phyloP scores from a whole-genome alignment of 2,888 invertebrate species.

The Phyllotreta striolata region DNA sequence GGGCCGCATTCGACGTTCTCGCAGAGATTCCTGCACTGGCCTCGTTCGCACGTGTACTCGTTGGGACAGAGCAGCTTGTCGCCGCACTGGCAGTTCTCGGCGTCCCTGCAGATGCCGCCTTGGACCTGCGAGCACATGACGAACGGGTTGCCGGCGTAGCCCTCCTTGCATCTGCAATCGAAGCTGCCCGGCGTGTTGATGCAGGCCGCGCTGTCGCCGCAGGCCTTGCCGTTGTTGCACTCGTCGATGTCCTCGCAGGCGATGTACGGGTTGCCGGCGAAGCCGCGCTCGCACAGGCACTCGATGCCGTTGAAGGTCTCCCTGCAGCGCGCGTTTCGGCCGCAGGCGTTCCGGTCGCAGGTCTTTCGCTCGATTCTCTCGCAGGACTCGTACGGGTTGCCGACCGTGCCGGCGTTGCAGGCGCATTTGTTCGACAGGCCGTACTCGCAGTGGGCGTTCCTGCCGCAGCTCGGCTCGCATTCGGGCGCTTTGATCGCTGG shows the following conservation, averaged over 20 bases:
- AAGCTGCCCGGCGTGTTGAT: constrained; percentile 89
- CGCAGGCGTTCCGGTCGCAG: constrained; percentile 78
- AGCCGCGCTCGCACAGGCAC: constrained; percentile 85
- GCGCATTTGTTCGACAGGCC: constrained; percentile 79
- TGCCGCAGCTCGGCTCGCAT: constrained; percentile 82
- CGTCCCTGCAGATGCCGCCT: constrained; percentile 74
- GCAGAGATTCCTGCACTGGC: constrained; percentile 80
- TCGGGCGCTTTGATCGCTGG: constrained; percentile 78
- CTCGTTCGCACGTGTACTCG: constrained; percentile 77
- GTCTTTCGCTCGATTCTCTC: constrained; percentile 73
- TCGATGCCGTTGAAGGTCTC: constrained; percentile 77
- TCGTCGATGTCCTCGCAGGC: constrained; percentile 84
- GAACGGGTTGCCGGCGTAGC: constrained; percentile 88
- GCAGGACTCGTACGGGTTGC: constrained; percentile 89
- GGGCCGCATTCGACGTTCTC: constrained; percentile 81
- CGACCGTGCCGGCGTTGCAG: constrained; percentile 83
- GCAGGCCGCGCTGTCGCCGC: constrained; percentile 86
- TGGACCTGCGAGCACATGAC: constrained; percentile 78
- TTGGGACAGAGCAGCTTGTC: constrained; percentile 77
- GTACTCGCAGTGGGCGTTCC: constrained; percentile 88
- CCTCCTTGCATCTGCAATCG: constrained; percentile 87
- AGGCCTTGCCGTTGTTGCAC: constrained; percentile 79
- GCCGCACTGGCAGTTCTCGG: constrained; percentile 74
- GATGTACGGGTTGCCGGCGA: constrained; percentile 86
- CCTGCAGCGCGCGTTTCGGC: constrained; percentile 80